Evolutionary conservation across 1,140 invertebrate genomes (phyloP), one percentile per base, ranked within the genome.

Genomic region (Drosophila parvula): DNA sequence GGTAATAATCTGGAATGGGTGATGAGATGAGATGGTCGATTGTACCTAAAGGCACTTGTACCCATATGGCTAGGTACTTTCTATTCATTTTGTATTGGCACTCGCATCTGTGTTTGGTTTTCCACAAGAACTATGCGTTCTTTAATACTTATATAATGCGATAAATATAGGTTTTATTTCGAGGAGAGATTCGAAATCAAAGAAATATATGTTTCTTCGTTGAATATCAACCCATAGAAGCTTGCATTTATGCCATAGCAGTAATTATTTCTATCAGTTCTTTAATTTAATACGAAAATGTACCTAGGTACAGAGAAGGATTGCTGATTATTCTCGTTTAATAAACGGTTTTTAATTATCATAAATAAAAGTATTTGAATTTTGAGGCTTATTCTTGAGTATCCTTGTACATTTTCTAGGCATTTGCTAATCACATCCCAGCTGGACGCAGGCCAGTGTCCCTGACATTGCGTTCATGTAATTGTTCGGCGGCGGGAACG

Each of bases 121-220:
- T 32, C 56, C 30, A 34, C 38, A 28, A 10, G 22, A 60, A 41
- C 22, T 62, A 16, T 32, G 56, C 61, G 18, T 34, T 32, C 51
- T 12, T 22, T 32, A 41, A 63, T 64, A 61, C 61, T 64, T 64
- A 64, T 43, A 64, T 64, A 64, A 64, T 34, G 28, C 28, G 14
- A 43, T 43, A 61, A 16, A 61, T 43, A 61, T 62, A 61, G 14
- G 28, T 34, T 27, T 43, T 34, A 43, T 28, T 43, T 18, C 12
- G 40, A 8, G 14, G 38, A 38, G 51, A 55, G 51, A 55, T 55
- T 55, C 12, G 32, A 53, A 53, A 22, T 53, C 18, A 38, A 22
- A 10, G 50, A 53, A 36, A 53, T 22, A 6, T 18, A 18, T 2
- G 50, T 16, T 41, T 41, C 14, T 38, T 22, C 8, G 9, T 22